These are phyloP conservation scores for Zingel zingel DNA, from an alignment of 2,113 vertebrate species.

Conservation along the genomic window DNA sequence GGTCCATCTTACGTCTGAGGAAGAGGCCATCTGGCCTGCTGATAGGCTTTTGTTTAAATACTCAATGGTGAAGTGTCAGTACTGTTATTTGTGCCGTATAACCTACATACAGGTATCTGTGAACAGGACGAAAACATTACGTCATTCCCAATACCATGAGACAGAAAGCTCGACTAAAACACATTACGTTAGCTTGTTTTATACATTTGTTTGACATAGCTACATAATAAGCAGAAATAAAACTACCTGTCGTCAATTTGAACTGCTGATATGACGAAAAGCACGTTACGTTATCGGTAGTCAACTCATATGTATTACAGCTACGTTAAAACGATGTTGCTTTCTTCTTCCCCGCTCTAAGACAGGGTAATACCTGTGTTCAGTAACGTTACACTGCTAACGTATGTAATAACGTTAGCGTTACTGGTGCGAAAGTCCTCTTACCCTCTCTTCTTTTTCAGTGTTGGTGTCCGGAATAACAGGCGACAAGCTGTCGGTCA, in stretches of 20 bases:
- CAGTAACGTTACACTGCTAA: background rate
- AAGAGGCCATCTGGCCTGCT: background rate
- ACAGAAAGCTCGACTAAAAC: background rate
- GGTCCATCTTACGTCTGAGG: fast-evolving
- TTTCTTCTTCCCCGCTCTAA: background rate
- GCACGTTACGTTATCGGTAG: background rate
- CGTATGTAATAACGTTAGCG: background rate
- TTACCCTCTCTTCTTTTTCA: conserved; percentile 51
- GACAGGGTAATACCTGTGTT: background rate
- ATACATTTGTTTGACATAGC: background rate
- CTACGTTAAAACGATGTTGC: background rate
- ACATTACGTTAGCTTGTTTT: background rate
- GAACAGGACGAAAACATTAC: conserved; percentile 63
- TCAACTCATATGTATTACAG: too few relatives aligned
- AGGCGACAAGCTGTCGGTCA: background rate
- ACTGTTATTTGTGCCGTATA: background rate
- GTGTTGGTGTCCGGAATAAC: background rate
- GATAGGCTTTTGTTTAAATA: too few relatives aligned
- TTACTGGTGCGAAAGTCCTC: background rate
- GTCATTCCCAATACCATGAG: conserved; percentile 52
- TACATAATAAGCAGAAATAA: fast-evolving
- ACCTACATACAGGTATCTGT: conserved; percentile 8
- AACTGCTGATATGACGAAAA: background rate
- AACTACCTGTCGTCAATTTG: too few relatives aligned
- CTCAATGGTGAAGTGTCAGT: background rate